Base-by-base conservation (phyloP, 2,113 vertebrate species). In the Sturnus vulgaris region DNA sequence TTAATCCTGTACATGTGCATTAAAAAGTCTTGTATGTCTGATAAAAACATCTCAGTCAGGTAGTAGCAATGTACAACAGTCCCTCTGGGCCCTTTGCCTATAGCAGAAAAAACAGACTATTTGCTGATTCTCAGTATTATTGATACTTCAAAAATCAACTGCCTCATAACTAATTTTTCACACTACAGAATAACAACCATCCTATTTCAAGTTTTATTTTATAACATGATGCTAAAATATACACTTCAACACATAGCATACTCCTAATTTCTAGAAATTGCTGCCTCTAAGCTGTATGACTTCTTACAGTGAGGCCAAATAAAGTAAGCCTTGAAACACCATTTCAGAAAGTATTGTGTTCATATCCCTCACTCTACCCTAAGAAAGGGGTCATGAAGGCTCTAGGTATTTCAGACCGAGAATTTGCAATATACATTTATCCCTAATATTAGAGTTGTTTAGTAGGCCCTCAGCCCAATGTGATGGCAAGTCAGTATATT, bases 21-120 rank as follows among this genome's bases (percentile, higher is more conserved):
- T 87, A 52, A 76, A 92, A 95, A 69, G 76, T 63, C 76, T 77
- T 82, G 52, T 68, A 86, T 15, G 52, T 91, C 73, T 88, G 49
- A 93, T 88, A 92, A 90, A 83, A 88, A 92, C 53, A 40, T 70
- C 59, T 92, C 59, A 55, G 73, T 78, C 85, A 95, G 94, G 85
- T 87, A 95, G 87, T 4, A 70, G 85, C 83, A 92, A 82, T 82
- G 40, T 73, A 93, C 46, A 93, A 92, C 49, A 86, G 61, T 33
- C 56, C 44, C 64, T 94, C 73, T 83, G 77, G 72, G 77, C 75
- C 27, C 28, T 64, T n/a, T 76, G 56, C 39, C 46, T 63, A 25
- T 31, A 49, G 23, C 11, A 69, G 33, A 75, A n/a, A 35, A 50
- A 9, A 0, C 31, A 37, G 27, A 59, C 6, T 13, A 5, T 60